Evolutionary conservation across 2,888 invertebrate species (phyloP), one percentile per base, ranked within the genome.

Genomic region (Aricia artaxerxes): DNA sequence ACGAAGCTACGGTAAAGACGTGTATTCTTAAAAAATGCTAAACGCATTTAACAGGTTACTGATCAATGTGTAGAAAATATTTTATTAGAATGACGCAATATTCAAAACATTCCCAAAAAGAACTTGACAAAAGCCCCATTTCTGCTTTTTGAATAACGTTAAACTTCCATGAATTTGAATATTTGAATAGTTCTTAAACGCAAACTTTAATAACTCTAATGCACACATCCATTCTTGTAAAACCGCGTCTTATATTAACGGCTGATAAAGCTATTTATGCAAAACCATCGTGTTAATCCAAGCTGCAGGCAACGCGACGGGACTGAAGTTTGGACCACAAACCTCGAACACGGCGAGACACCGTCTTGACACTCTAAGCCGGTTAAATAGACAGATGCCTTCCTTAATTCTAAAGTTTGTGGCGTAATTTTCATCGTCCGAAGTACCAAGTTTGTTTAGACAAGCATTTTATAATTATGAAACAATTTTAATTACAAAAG

Each of bases 241-340:
- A 57, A 57, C 53, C 24, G 24, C 6, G 61, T 2, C 2, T 24
- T 6, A 61, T 61, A 6, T 61, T 7, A 9, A 61, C 7, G 80
- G 82, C 82, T 81, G 81, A 82, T 80, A 81, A 81, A 72, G 78
- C 78, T 81, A 76, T 24, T 24, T 80, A 82, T 79, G 78, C 69
- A 77, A 79, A 78, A 81, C 79, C 77, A 80, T 79, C 76, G 78
- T 80, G 79, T 79, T 81, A 80, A 80, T 78, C 80, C 78, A 77
- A 81, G 79, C 78, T 81, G 40, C 77, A 73, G 11, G 53, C 80
- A 79, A 60, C 80, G 53, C 80, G 78, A 60, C 80, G 77, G 78
- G 77, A 77, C 76, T 73, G 79, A 80, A 82, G 79, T 82, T 80
- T 81, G 64, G 75, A 79, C 81, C 79, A 79, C 79, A 79, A 72